These are phyloP conservation scores for Tyrophagus putrescentiae DNA, from an alignment of 1,140 invertebrate species.

Conservation along the genomic window DNA sequence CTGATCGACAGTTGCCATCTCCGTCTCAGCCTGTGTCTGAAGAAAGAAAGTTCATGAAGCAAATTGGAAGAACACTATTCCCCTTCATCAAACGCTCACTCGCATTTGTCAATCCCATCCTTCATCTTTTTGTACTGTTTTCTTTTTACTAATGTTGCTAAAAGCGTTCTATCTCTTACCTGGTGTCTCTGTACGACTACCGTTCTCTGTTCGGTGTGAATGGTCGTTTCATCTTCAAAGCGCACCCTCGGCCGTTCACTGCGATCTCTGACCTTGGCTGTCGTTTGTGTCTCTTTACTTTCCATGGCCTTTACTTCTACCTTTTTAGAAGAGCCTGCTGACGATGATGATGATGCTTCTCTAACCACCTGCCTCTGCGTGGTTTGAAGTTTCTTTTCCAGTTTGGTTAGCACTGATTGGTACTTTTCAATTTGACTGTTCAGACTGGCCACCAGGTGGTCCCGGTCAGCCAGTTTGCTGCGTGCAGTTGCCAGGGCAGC, in stretches of 20 bases:
- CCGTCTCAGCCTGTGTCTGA: neutral
- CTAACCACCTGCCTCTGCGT: neutral
- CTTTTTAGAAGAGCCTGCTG: neutral
- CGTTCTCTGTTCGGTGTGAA: neutral
- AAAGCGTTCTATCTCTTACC: neutral
- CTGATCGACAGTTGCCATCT: neutral
- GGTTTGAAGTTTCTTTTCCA: slow-evolving; percentile 11
- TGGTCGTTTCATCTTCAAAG: neutral
- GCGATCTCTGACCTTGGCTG: neutral
- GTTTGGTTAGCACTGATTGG: neutral
- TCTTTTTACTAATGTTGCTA: neutral
- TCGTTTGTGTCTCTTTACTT: slow-evolving; percentile 4
- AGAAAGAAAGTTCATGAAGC: too few species aligned
- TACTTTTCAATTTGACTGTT: neutral
- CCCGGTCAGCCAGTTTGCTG: neutral
- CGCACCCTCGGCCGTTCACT: neutral
- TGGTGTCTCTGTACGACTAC: neutral
- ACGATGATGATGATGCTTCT: neutral
- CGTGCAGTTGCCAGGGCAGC: neutral
- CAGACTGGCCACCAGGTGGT: neutral
- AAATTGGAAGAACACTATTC: too few species aligned
- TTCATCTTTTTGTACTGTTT: too few species aligned
- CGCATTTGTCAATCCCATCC: too few species aligned
- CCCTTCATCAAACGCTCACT: too few species aligned
- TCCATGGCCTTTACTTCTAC: neutral